Evolutionary conservation across 2,113 vertebrate genomes (phyloP), one percentile per base, ranked within the genome.

Genomic region (Okapia johnstoni): DNA sequence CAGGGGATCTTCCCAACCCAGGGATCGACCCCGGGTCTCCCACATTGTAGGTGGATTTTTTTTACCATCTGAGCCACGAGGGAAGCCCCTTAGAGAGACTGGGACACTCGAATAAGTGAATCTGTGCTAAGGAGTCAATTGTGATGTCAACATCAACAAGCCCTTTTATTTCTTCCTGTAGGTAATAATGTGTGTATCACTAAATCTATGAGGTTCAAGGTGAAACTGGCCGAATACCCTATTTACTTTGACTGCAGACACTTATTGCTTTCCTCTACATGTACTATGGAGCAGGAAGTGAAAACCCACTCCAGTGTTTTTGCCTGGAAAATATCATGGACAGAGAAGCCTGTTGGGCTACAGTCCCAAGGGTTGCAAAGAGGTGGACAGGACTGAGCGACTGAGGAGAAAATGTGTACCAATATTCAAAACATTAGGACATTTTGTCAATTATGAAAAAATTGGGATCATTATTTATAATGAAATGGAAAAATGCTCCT

Each of bases 181-280:
- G 2, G 6, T 58, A n/a, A 12, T 57, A 46, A 58, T 16, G 58
- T 66, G 46, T 33, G 50, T n/a, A 19, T n/a, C 57, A 57, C 43
- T 50, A n/a, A 83, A 60, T 92, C n/a, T 60, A 19, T 2, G 19
- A 11, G 50, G 52, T 36, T 52, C 1, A 0, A 48, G 7, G 43
- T 4, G 15, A 26, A 40, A 21, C 0, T 13, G 7, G 28, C 12
- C 7, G 16, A n/a, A 16, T 23, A 60, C 21, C 8, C 23, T 7
- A 9, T 12, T 88, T 36, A 23, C 2, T 36, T 25, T 14, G 0
- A 8, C 1, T 4, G 0, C 0, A 0, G 73, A 4, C 10, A 8
- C 7, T 33, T 11, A 7, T 1, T 36, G 12, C 11, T 55, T 63
- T 33, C 19, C 10, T 6, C 14, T 15, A 15, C 3, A 5, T 4